phyloP scores from a whole-genome alignment of 1,140 invertebrate genomes.

The Ceratina australensis region DNA sequence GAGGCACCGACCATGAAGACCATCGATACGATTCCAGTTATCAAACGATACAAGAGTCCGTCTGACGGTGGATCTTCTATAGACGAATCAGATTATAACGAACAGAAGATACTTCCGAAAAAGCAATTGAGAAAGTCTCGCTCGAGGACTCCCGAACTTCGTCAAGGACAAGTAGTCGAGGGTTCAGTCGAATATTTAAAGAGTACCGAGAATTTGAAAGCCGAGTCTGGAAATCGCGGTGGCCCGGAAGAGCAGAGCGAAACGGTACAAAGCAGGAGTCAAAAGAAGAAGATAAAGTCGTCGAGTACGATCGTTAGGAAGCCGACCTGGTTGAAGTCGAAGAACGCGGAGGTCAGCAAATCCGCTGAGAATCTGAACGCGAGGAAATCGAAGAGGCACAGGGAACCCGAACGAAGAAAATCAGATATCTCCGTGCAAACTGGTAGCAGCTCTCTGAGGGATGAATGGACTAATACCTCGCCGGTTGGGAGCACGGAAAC shows the following conservation, averaged over 20 bases:
- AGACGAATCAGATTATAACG: constrained; percentile 54
- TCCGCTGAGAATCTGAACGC: constrained; percentile 69
- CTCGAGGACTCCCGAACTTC: constrained; percentile 22
- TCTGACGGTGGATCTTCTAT: constrained; percentile 65
- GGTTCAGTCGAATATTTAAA: background rate
- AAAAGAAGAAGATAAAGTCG: constrained; percentile 19
- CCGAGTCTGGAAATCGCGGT: background rate
- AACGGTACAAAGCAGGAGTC: background rate
- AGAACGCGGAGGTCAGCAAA: constrained; percentile 69
- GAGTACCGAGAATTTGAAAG: background rate
- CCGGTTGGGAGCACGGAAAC: constrained; percentile 61
- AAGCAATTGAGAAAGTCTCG: constrained; percentile 25
- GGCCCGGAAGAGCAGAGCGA: background rate
- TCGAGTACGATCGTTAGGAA: constrained; percentile 64
- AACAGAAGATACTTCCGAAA: background rate
- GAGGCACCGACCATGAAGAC: constrained; percentile 60
- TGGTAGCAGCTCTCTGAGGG: constrained; percentile 45
- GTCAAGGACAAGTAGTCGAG: background rate
- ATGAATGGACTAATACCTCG: constrained; percentile 76
- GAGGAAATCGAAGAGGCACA: constrained; percentile 63
- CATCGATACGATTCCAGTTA: constrained; percentile 53
- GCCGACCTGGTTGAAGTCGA: constrained; percentile 68
- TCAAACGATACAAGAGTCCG: constrained; percentile 55
- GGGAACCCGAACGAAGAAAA: constrained; percentile 71
- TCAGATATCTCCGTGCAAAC: constrained; percentile 75